Evolutionary conservation across 1,140 invertebrate species (phyloP).

Genomic region (Diachasmimorpha longicaudata): DNA sequence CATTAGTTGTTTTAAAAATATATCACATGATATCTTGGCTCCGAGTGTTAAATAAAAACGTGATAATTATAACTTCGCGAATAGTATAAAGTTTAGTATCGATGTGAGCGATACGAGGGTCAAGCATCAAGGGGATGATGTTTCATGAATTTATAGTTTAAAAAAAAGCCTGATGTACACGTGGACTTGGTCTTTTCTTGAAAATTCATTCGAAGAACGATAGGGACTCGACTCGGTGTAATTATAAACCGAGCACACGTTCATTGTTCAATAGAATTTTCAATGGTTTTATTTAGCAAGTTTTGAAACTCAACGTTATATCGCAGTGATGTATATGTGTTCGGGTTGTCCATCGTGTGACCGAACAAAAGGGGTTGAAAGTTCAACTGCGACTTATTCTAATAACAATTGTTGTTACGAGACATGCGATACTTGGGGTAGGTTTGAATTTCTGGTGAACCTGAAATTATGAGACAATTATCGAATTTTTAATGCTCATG

Average conservation of each 20-base stretch:
- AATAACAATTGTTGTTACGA: background rate
- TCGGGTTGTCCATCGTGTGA: background rate
- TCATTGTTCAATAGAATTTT: constrained; percentile 32
- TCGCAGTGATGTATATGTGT: background rate
- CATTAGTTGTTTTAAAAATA: too few species aligned
- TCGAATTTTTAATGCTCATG: background rate
- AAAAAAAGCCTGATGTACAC: background rate
- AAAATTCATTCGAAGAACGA: background rate
- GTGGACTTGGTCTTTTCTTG: constrained; percentile 2
- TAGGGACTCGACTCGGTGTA: background rate
- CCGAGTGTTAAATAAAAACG: background rate
- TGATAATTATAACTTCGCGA: background rate
- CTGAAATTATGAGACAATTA: background rate
- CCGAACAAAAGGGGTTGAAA: constrained; percentile 14
- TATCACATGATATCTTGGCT: too few species aligned
- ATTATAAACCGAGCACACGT: constrained; percentile 22
- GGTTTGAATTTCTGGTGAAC: background rate
- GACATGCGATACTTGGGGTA: background rate
- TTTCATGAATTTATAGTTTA: background rate
- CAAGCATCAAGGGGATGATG: background rate
- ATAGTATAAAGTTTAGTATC: background rate
- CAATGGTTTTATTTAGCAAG: background rate
- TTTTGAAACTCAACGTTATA: background rate
- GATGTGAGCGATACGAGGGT: background rate
- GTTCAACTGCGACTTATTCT: constrained; percentile 1